These are phyloP conservation scores for Goniozus legneri DNA, from an alignment of 1,140 invertebrate genomes.

Conservation along the genomic window DNA sequence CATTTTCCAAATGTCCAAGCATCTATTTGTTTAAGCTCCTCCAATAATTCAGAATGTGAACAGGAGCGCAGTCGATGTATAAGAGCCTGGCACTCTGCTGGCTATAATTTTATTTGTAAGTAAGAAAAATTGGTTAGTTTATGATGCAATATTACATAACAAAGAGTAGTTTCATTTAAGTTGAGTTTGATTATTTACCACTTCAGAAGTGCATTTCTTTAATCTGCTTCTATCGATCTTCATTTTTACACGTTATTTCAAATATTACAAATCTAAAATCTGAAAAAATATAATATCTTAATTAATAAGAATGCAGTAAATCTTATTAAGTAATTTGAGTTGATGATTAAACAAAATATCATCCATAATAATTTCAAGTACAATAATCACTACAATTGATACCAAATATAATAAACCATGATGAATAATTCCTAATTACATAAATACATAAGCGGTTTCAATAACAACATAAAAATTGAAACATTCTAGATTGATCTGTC, in stretches of 20 bases:
- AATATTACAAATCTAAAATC: slow-evolving; percentile 28
- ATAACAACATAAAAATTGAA: too few species aligned
- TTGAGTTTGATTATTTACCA: slow-evolving; percentile 57
- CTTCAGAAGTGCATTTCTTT: slow-evolving; percentile 85
- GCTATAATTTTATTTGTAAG: slow-evolving; percentile 53
- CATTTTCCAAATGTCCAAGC: slow-evolving; percentile 90
- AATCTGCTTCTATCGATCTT: slow-evolving; percentile 83
- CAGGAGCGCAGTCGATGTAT: slow-evolving; percentile 76
- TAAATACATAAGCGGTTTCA: too few species aligned
- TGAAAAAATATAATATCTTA: slow-evolving; percentile 14
- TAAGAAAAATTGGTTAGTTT: slow-evolving; percentile 7
- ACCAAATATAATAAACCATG: slow-evolving; percentile 7
- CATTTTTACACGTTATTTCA: slow-evolving; percentile 58
- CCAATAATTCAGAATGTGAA: slow-evolving; percentile 66
- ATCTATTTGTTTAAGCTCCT: slow-evolving; percentile 73
- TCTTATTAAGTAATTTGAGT: too few species aligned
- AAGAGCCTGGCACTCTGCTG: slow-evolving; percentile 75
- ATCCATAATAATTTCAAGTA: too few species aligned
- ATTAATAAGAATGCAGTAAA: too few species aligned
- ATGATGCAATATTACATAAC: neutral
- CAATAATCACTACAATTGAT: too few species aligned
- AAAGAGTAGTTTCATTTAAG: neutral
- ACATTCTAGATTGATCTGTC: too few species aligned
- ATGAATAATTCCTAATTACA: neutral
- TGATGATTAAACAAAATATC: too few species aligned